Conservation (phyloP, 2,888 invertebrate genomes). For the Scelioninae gen. 1 region DNA sequence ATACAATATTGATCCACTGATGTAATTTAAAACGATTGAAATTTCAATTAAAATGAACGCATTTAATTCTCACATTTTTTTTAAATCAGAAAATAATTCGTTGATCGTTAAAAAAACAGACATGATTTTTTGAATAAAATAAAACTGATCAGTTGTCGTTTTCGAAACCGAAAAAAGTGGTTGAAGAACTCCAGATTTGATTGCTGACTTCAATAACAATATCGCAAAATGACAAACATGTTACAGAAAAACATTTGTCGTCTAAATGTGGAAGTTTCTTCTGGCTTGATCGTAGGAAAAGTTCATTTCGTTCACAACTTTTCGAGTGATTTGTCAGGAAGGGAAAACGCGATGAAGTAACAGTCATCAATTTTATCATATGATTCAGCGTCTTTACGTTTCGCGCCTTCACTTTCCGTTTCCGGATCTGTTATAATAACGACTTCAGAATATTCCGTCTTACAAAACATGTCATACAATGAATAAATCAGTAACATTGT, state of each 20-base stretch:
- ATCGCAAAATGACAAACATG: constrained; percentile 45
- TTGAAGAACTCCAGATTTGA: background rate
- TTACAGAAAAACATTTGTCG: constrained; percentile 47
- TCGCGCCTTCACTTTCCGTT: constrained; percentile 27
- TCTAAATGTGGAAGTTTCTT: constrained; percentile 28
- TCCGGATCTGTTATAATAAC: constrained; percentile 15
- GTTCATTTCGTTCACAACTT: constrained; percentile 33
- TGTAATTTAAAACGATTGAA: no score
- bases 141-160: background rate
- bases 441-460: constrained; percentile 37
- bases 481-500: constrained; percentile 38
- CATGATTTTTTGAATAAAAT: background rate
- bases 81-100: no score
- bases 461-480: constrained; percentile 22
- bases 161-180: background rate
- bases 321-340: constrained; percentile 54
- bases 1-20: background rate
- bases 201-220: constrained; percentile 39
- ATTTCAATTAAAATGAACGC: no score
- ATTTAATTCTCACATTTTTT: no score
- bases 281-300: constrained; percentile 29
- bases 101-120: no score
- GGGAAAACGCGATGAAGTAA: constrained; percentile 47
- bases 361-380: constrained; percentile 59
- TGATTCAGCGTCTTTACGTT: constrained; percentile 42